phyloP scores from a whole-genome alignment of 1,140 invertebrate genomes.

The Hermetia illucens region DNA sequence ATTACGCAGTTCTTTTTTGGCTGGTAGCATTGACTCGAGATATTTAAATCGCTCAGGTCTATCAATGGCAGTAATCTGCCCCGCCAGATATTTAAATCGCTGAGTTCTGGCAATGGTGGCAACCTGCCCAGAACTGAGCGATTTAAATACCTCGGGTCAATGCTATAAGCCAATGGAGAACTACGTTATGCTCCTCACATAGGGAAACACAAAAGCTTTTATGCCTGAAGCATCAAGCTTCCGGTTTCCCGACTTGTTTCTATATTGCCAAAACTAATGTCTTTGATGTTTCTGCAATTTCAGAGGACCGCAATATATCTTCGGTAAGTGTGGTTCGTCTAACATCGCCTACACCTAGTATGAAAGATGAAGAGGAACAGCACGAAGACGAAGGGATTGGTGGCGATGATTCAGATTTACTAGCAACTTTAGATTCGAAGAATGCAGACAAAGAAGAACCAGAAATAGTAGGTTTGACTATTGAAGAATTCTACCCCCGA shows the following conservation, averaged over 20 bases:
- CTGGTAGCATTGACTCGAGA: too few species aligned
- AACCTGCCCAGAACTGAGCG: background rate
- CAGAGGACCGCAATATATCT: slow-evolving; percentile 25
- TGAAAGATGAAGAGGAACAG: slow-evolving; percentile 27
- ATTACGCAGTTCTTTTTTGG: too few species aligned
- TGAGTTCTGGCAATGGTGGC: too few species aligned
- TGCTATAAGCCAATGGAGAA: too few species aligned
- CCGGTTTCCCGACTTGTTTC: background rate
- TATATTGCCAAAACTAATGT: background rate
- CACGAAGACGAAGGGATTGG: slow-evolving; percentile 13
- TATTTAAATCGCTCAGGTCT: too few species aligned
- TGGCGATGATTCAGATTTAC: slow-evolving; percentile 8
- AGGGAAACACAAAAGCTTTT: too few species aligned
- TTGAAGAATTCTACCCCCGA: slow-evolving; percentile 26
- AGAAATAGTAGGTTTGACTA: slow-evolving; percentile 20
- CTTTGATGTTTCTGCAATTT: slow-evolving; percentile 1
- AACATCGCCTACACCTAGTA: slow-evolving; percentile 28
- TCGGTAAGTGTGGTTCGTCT: slow-evolving; percentile 27
- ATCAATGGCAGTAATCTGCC: too few species aligned
- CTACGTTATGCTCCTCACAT: too few species aligned
- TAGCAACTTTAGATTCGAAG: too few species aligned
- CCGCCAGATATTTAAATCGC: too few species aligned
- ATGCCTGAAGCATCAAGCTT: background rate
- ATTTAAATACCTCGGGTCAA: too few species aligned
- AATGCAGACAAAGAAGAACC: slow-evolving; percentile 18